phyloP scores from a whole-genome alignment of 2,888 invertebrate genomes.

The Clusia tigrina region DNA sequence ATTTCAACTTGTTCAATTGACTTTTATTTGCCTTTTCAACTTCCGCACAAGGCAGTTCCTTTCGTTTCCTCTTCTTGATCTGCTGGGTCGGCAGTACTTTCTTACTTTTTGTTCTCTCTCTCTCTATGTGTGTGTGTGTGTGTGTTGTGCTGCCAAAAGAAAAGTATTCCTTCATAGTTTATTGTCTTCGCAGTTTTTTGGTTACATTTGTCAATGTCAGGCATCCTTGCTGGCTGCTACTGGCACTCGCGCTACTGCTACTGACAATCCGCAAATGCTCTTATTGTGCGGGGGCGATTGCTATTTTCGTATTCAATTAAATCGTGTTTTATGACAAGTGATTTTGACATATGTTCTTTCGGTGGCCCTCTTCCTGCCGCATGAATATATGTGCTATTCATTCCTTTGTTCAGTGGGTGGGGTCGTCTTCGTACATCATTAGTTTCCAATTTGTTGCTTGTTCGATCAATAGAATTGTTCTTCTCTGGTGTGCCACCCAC shows the following conservation, averaged over 20 bases:
- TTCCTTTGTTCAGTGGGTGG: not conserved
- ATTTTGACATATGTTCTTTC: conserved; percentile 38
- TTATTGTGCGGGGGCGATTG: not conserved
- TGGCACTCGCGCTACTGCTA: not conserved
- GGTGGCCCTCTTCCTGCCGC: too few relatives aligned
- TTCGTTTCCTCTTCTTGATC: too few relatives aligned
- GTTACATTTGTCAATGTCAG: conserved; percentile 33
- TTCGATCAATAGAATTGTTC: conserved; percentile 23
- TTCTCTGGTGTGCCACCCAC: not conserved
- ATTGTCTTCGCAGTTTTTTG: conserved; percentile 1
- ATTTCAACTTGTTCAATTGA: conserved; percentile 18
- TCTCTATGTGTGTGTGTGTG: too few relatives aligned
- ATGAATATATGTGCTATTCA: not conserved
- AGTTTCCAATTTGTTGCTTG: conserved; percentile 12
- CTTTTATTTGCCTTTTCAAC: conserved; percentile 20
- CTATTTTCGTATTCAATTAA: conserved; percentile 42
- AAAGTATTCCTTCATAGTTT: not conserved
- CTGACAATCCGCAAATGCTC: not conserved
- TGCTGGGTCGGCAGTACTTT: too few relatives aligned
- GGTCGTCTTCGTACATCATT: conserved; percentile 5
- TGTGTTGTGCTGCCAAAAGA: not conserved
- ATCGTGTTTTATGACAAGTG: conserved; percentile 42
- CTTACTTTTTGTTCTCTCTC: not conserved
- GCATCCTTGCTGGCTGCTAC: not conserved
- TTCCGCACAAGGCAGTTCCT: not conserved